Evolutionary conservation across 1,140 invertebrate species (phyloP).

Genomic region (Drosophila malerkotliana): DNA sequence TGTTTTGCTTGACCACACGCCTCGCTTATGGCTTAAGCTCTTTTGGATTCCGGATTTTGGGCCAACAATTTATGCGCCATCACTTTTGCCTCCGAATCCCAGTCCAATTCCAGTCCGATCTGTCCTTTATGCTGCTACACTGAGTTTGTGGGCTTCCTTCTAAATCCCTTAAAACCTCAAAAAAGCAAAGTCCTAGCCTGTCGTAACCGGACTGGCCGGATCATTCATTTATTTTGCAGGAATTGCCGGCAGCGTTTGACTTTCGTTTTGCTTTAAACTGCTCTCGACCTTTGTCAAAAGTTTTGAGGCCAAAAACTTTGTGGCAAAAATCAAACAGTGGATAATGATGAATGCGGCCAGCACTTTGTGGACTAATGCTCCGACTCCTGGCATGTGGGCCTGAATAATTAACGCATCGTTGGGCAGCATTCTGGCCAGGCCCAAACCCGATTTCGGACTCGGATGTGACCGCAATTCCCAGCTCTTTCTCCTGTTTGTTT

Average conservation of each 20-base stretch:
- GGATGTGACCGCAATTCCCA: conserved; percentile 11
- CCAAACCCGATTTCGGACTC: conserved; percentile 15
- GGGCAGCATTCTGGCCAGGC: conserved; percentile 27
- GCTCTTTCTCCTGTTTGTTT: not conserved
- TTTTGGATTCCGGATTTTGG: conserved; percentile 44
- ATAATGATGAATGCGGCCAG: conserved; percentile 72
- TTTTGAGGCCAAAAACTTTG: conserved; percentile 66
- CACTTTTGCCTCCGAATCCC: conserved; percentile 49
- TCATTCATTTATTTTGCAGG: conserved; percentile 71
- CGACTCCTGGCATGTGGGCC: conserved; percentile 25
- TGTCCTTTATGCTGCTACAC: conserved; percentile 7
- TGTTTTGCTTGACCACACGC: conserved; percentile 67
- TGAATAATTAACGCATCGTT: conserved; percentile 77
- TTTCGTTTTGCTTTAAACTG: conserved; percentile 63
- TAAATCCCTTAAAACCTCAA: conserved; percentile 70
- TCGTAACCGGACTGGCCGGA: conserved; percentile 47
- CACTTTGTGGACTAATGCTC: conserved; percentile 52
- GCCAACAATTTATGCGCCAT: conserved; percentile 72
- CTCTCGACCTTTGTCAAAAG: conserved; percentile 77
- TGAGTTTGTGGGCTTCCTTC: conserved; percentile 24
- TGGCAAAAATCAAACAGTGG: conserved; percentile 73
- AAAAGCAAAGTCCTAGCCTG: conserved; percentile 42
- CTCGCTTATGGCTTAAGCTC: conserved; percentile 60
- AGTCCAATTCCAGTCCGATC: not conserved
- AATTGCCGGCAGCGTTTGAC: conserved; percentile 71